These are phyloP conservation scores for Diadumene lineata DNA, from an alignment of 92 coral and sea anemone genomes.

Conservation along the genomic window DNA sequence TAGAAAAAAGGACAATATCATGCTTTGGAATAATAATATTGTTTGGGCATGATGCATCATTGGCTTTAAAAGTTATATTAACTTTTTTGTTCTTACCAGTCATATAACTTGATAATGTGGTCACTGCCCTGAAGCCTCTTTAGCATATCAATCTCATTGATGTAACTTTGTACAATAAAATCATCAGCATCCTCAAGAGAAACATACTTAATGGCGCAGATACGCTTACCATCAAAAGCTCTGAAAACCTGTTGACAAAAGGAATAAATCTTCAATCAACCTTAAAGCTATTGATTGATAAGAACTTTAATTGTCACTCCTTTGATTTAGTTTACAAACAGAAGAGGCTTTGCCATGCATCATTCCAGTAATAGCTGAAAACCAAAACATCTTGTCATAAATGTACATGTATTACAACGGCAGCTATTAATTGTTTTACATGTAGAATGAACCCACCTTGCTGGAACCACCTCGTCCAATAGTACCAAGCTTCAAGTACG, in stretches of 20 bases:
- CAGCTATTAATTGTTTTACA: too few relatives aligned
- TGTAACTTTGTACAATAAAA: conserved; percentile 80
- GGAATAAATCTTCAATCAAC: too few relatives aligned
- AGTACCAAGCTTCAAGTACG: conserved; percentile 69
- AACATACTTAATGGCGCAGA: conserved; percentile 87
- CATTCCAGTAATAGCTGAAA: too few relatives aligned
- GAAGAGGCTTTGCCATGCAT: too few relatives aligned
- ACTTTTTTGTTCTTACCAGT: conserved; percentile 72
- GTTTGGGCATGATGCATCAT: background rate
- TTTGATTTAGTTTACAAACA: too few relatives aligned
- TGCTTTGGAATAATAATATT: background rate
- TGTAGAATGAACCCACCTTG: conserved; percentile 52
- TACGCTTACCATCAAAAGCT: conserved; percentile 78
- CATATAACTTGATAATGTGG: conserved; percentile 78
- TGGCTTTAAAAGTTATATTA: background rate
- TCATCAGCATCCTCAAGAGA: conserved; percentile 89
- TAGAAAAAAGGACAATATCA: too few relatives aligned
- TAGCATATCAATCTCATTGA: conserved; percentile 86
- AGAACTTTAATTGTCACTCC: too few relatives aligned
- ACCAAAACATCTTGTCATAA: too few relatives aligned
- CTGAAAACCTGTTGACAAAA: conserved; percentile 71
- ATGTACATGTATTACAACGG: too few relatives aligned
- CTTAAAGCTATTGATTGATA: too few relatives aligned
- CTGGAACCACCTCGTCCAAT: conserved; percentile 98
- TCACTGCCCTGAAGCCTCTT: conserved; percentile 96